phyloP scores from a whole-genome alignment of 1,140 invertebrate genomes.

The Phortica variegata region DNA sequence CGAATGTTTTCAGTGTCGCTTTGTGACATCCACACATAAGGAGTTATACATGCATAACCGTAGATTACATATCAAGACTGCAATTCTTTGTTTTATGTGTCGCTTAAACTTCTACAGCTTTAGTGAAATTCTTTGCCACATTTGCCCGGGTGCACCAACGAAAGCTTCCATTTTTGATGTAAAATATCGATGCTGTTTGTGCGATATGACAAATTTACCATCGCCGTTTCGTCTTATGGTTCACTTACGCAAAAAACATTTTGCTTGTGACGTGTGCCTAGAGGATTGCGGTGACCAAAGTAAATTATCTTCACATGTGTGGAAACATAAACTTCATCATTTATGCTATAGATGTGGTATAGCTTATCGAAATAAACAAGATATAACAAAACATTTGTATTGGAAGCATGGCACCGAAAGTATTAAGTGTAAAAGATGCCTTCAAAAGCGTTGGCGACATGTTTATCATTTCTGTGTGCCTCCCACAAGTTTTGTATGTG shows the following conservation, averaged over 20 bases:
- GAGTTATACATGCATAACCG: constrained; percentile 81
- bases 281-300: constrained; percentile 74
- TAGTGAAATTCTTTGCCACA: constrained; percentile 79
- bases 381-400: constrained; percentile 83
- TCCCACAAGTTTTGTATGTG: constrained; percentile 73
- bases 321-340: constrained; percentile 85
- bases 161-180: constrained; percentile 61
- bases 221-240: constrained; percentile 84
- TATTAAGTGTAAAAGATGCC: constrained; percentile 77
- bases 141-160: constrained; percentile 74
- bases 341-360: constrained; percentile 82
- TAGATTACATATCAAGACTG: constrained; percentile 79
- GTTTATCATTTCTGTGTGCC: constrained; percentile 87
- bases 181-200: constrained; percentile 73
- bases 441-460: constrained; percentile 87
- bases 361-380: constrained; percentile 80
- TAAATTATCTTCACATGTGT: constrained; percentile 77
- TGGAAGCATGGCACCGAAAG: constrained; percentile 90
- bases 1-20: constrained; percentile 82
- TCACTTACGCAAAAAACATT: constrained; percentile 77
- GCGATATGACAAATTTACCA: constrained; percentile 70
- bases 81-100: constrained; percentile 80
- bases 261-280: constrained; percentile 81
- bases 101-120: constrained; percentile 82
- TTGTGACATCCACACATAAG: constrained; percentile 72